Evolutionary conservation across 2,113 vertebrate species (phyloP).

Genomic region (Rhinogobius similis): DNA sequence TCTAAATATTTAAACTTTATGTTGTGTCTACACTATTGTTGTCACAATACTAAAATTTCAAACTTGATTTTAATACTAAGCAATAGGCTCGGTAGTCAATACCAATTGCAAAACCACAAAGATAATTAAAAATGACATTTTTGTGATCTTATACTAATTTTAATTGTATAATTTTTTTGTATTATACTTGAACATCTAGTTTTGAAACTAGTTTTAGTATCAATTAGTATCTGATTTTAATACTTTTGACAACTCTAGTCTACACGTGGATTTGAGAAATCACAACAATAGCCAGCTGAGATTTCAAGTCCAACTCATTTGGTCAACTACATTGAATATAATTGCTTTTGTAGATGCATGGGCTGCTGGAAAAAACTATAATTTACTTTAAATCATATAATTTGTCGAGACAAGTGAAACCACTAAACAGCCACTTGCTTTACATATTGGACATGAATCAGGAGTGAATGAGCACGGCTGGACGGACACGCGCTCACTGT

Average conservation of each 20-base stretch:
- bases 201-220: too few relatives aligned
- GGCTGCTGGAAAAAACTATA: slow-evolving; percentile 33
- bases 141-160: too few relatives aligned
- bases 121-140: too few relatives aligned
- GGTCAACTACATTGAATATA: slow-evolving; percentile 35
- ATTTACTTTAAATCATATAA: slow-evolving; percentile 19
- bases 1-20: slow-evolving; percentile 19
- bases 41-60: too few relatives aligned
- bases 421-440: not conserved
- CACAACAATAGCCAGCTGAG: slow-evolving; percentile 6
- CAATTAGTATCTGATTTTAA: too few relatives aligned
- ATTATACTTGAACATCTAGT: too few relatives aligned
- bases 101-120: too few relatives aligned
- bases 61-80: too few relatives aligned
- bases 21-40: too few relatives aligned
- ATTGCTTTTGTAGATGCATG: slow-evolving; percentile 31
- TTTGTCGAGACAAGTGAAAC: slow-evolving; percentile 2
- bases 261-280: slow-evolving; percentile 6
- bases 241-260: too few relatives aligned
- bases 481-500: not conserved
- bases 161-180: too few relatives aligned
- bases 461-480: not conserved
- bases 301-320: slow-evolving; percentile 40
- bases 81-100: too few relatives aligned
- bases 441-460: not conserved